Evolutionary conservation across 2,797 vertebrate genomes (phyloP), one percentile per base, ranked within the genome.

Genomic region (Siniperca undulata): DNA sequence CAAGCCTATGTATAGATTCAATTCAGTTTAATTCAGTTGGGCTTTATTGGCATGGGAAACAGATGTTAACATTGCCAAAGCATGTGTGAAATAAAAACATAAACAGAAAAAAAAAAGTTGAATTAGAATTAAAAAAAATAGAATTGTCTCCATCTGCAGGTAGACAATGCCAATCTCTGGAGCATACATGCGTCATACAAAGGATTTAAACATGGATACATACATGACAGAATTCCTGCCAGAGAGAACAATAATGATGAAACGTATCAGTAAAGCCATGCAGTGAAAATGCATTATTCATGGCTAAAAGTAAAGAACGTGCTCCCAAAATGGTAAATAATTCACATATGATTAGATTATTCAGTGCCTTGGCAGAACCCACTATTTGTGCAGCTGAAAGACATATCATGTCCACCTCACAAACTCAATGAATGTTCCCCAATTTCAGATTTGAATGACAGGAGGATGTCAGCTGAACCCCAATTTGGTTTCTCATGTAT

Each of bases 311-410:
- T 92, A 91, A 93, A 90, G 92, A 94, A 91, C 64, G 71, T 78
- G 86, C 88, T 89, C 76, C 75, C 22, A 70, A 89, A 93, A 91
- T 85, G 7, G 75, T 94, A 70, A 94, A 94, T 94, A 90, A 94
- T 95, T 94, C 83, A 93, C 86, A 30, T 59, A 42, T 91, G 91
- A 95, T 93, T 93, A 85, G 93, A 94, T 94, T 91, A 94, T 94
- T 92, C 83, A 91, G 91, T 87, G 80, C 70, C 77, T 90, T 78
- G 86, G 88, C 73, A 89, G 88, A 91, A 81, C 52, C 64, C 64
- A 61, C 78, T 77, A 70, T 91, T 89, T 87, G 76, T 86, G 81
- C 58, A 42, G 64, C 58, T 86, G 73, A 85, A 58, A 88, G 71
- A 74, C 77, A 67, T 74, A 88, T 73, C 66, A 77, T 66, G 70